These are phyloP conservation scores for Acipenser oxyrinchus DNA, from an alignment of 2,797 vertebrate species.

Conservation along the genomic window DNA sequence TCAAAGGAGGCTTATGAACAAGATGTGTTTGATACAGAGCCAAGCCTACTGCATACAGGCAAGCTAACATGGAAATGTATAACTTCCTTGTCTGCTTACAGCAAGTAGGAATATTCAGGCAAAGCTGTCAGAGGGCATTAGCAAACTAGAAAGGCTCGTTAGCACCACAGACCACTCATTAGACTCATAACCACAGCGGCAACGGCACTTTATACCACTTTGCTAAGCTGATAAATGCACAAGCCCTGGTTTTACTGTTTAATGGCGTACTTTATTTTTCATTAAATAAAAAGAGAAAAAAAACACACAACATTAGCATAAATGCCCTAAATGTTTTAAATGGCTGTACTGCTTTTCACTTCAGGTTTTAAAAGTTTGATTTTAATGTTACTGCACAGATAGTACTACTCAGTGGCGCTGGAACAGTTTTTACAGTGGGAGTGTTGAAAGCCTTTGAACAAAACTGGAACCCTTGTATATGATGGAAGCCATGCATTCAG, in stretches of 20 bases:
- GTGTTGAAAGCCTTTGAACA: too few relatives aligned
- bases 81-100: conserved; percentile 11
- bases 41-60: background rate
- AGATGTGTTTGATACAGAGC: conserved; percentile 6
- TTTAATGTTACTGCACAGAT: too few relatives aligned
- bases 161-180: conserved; percentile 29
- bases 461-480: too few relatives aligned
- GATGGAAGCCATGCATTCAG: too few relatives aligned
- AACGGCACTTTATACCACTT: conserved; percentile 1
- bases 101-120: conserved; percentile 19
- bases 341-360: background rate
- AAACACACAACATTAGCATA: background rate
- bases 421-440: too few relatives aligned
- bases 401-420: too few relatives aligned
- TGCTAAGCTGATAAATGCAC: background rate
- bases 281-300: background rate
- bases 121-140: conserved; percentile 29
- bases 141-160: conserved; percentile 29
- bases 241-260: background rate
- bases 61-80: conserved; percentile 3
- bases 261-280: background rate
- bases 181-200: conserved; percentile 18
- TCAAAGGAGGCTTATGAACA: too few relatives aligned
- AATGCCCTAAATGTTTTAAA: background rate
- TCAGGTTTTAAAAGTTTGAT: too few relatives aligned